These are phyloP conservation scores for Apamea crenata DNA, from an alignment of 2,888 invertebrate species.

Conservation along the genomic window DNA sequence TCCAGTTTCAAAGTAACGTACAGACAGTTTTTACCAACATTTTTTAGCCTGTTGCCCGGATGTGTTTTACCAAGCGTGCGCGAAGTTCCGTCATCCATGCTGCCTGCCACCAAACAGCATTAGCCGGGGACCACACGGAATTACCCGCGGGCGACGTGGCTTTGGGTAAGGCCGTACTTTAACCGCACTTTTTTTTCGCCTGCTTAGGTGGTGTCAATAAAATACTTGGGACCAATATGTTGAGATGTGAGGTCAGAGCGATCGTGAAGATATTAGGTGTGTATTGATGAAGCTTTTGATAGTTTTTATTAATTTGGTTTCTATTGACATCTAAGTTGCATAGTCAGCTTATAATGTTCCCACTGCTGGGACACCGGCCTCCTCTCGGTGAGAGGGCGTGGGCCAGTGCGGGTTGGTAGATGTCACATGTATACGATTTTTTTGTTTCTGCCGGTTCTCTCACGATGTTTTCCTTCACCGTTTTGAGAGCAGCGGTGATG, in stretches of 20 bases:
- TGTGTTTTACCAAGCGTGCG: conserved; percentile 33
- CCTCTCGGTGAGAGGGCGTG: not conserved
- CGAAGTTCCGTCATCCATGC: conserved; percentile 33
- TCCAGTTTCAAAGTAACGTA: not conserved
- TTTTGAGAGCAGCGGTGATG: not conserved
- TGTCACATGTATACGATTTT: too few relatives aligned
- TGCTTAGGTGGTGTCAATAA: not conserved
- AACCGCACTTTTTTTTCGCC: conserved; percentile 18
- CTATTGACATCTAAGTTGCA: not conserved
- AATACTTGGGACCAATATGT: not conserved
- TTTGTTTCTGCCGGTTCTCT: too few relatives aligned
- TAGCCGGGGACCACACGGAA: conserved; percentile 44
- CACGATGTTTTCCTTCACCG: not conserved
- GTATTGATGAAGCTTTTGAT: not conserved
- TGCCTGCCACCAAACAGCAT: conserved; percentile 50
- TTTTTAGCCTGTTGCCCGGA: conserved; percentile 34
- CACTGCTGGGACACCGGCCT: not conserved
- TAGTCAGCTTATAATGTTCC: not conserved
- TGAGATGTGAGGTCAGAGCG: not conserved
- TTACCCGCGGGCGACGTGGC: conserved; percentile 38
- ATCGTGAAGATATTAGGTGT: not conserved
- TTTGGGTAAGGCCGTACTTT: conserved; percentile 1
- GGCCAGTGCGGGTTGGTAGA: not conserved
- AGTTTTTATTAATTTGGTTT: not conserved
- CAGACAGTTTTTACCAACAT: conserved; percentile 10